Evolutionary conservation across 2,888 invertebrate species (phyloP).

Genomic region (Morinoia aosen): DNA sequence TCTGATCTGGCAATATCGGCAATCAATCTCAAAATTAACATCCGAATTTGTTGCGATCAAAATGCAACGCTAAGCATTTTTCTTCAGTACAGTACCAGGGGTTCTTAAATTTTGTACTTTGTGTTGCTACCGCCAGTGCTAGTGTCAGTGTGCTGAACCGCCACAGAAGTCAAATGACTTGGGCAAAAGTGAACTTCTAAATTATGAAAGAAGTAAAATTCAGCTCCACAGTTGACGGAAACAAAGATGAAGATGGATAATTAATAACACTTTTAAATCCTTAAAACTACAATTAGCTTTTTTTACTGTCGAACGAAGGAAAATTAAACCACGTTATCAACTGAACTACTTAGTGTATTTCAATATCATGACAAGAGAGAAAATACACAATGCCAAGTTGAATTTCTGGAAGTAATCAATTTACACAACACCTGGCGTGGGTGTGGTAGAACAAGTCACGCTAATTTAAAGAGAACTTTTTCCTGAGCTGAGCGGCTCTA

Average conservation of each 20-base stretch:
- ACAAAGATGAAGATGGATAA: background rate
- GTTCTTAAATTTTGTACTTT: background rate
- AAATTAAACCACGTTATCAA: background rate
- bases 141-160: background rate
- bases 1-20: background rate
- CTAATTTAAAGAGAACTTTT: background rate
- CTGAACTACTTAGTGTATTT: slow-evolving; percentile 12
- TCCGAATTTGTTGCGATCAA: background rate
- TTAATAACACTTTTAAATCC: background rate
- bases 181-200: background rate
- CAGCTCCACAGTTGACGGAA: background rate
- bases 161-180: background rate
- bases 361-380: background rate
- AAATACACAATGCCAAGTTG: slow-evolving; percentile 10
- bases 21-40: background rate
- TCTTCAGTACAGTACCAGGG: background rate
- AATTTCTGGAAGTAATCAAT: background rate
- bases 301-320: background rate
- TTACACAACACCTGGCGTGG: background rate
- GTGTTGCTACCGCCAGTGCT: background rate
- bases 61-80: background rate
- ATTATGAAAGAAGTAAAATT: background rate
- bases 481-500: background rate
- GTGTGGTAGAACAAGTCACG: background rate
- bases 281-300: background rate